Percentiles rank a stretch among this genome's conserved stretches.
Conservation (phyloP, 2,888 invertebrate genomes). For the Drosophila rellima region DNA sequence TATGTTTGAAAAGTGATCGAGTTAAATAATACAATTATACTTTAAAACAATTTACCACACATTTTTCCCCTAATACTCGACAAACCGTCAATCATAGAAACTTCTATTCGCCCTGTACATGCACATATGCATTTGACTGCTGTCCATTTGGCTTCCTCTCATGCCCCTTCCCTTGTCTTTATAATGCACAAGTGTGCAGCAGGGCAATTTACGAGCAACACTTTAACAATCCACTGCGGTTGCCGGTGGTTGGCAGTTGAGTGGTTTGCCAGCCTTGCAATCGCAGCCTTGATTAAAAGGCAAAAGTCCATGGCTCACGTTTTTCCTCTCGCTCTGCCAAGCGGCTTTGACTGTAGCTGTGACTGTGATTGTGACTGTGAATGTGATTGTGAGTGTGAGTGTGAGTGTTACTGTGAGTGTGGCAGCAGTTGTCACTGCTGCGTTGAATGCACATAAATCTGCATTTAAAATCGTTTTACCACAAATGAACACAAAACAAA, state of each 20-base stretch:
- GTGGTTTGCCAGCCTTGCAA: constrained; percentile 54
- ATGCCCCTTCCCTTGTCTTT: not conserved
- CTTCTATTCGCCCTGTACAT: constrained; percentile 10
- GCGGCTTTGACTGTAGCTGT: constrained; percentile 11
- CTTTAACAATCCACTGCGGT: constrained; percentile 56
- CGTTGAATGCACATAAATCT: constrained; percentile 76
- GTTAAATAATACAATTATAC: not conserved
- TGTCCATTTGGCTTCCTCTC: not conserved
- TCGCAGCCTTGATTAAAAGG: constrained; percentile 70
- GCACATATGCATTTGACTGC: not conserved
- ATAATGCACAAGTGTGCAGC: constrained; percentile 21
- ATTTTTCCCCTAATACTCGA: not conserved
- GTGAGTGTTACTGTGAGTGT: constrained; percentile 1
- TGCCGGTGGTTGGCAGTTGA: constrained; percentile 39
- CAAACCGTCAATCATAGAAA: constrained; percentile 15
- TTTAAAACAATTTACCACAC: constrained; percentile 2
- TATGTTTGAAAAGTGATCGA: not conserved
- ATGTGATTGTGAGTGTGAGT: not conserved
- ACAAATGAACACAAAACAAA: constrained; percentile 61
- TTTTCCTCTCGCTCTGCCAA: constrained; percentile 19
- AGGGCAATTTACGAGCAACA: constrained; percentile 51
- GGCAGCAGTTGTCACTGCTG: constrained; percentile 59
- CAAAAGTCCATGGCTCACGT: constrained; percentile 53
- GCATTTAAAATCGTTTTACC: constrained; percentile 74
- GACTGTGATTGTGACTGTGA: not conserved